These are phyloP conservation scores for Bombycilla garrulus DNA, from an alignment of 2,113 vertebrate genomes.

Conservation along the genomic window DNA sequence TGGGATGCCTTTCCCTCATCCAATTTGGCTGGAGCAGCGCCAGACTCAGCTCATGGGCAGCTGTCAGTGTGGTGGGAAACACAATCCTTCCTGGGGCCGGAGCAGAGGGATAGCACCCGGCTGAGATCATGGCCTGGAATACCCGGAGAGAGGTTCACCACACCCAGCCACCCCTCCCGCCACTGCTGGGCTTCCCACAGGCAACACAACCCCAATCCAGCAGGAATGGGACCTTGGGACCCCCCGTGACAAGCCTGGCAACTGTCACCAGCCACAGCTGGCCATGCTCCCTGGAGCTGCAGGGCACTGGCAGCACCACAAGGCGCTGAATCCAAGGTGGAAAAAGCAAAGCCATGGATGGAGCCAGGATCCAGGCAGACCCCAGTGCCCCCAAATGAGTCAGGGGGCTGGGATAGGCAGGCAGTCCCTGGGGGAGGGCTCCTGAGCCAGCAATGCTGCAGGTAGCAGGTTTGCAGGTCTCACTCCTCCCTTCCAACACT, in stretches of 20 bases:
- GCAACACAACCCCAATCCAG: neutral
- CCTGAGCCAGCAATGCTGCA: fast-evolving
- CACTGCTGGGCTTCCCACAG: neutral
- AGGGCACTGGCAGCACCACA: neutral
- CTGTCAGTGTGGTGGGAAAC: neutral
- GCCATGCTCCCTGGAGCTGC: fast-evolving
- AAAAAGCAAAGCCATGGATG: neutral
- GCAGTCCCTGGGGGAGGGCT: neutral
- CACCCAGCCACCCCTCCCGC: fast-evolving
- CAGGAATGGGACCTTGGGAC: neutral
- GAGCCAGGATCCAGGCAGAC: neutral
- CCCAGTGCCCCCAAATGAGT: neutral
- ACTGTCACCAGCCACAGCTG: fast-evolving
- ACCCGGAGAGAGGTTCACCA: neutral
- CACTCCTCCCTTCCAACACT: neutral
- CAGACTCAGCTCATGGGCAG: fast-evolving
- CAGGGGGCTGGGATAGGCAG: fast-evolving
- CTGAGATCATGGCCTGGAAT: neutral
- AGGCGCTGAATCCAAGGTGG: neutral
- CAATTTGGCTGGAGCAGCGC: fast-evolving
- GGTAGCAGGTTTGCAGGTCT: neutral
- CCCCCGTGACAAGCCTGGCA: fast-evolving
- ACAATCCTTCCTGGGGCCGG: fast-evolving
- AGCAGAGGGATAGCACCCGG: neutral
- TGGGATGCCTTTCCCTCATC: neutral